phyloP scores from a whole-genome alignment of 2,113 vertebrate species.

The Apaloderma vittatum region DNA sequence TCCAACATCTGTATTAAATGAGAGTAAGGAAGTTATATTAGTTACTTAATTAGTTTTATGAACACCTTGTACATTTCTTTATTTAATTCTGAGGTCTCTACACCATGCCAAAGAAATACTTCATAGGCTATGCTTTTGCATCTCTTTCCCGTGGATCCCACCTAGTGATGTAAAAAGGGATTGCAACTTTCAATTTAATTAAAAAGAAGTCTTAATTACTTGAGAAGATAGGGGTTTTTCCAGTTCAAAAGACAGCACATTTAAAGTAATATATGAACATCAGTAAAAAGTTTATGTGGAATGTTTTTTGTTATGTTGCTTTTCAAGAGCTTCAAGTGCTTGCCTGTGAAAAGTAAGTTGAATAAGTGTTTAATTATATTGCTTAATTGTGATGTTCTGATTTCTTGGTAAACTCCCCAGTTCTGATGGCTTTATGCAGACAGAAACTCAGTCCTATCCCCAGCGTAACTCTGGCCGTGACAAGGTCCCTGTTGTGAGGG shows the following conservation, averaged over 20 bases:
- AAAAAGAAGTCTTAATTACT: background rate
- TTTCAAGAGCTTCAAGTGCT: background rate
- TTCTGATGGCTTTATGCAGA: background rate
- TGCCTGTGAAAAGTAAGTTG: background rate
- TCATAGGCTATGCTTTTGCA: background rate
- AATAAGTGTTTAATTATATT: background rate
- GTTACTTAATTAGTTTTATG: background rate
- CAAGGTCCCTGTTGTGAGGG: conserved; percentile 56
- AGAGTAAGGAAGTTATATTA: background rate
- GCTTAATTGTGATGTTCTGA: background rate
- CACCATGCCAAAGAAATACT: background rate
- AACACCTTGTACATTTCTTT: background rate
- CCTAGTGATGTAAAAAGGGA: background rate
- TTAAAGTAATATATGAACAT: background rate
- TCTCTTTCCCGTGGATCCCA: background rate
- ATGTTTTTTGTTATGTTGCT: background rate
- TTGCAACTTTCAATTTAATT: background rate
- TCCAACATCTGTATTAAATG: background rate
- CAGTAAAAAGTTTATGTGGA: background rate
- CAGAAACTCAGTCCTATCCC: background rate
- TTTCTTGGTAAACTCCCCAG: background rate
- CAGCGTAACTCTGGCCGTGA: conserved; percentile 23
- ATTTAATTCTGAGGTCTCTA: background rate
- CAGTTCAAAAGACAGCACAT: background rate
- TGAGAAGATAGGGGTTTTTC: background rate